phyloP scores from a whole-genome alignment of 2,797 vertebrate species.

The Acanthornis magna region DNA sequence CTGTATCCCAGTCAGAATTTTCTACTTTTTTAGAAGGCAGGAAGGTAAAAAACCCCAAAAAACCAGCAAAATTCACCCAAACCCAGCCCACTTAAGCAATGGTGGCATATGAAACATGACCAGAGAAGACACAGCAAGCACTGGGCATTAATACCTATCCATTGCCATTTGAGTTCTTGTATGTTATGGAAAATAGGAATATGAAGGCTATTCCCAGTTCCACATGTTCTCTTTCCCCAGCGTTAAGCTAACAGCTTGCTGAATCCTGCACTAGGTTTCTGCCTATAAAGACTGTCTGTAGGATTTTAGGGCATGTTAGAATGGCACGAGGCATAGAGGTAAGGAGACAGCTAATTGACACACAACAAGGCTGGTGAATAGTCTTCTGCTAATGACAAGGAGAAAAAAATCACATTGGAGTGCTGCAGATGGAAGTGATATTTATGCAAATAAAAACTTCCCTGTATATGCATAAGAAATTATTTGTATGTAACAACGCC shows the following conservation, averaged over 20 bases:
- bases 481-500: not conserved
- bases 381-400: not conserved
- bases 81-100: not conserved
- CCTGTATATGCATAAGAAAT: not conserved
- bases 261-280: not conserved
- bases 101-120: not conserved
- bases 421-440: not conserved
- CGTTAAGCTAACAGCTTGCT: not conserved
- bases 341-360: not conserved
- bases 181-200: not conserved
- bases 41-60: fast-evolving
- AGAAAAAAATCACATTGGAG: not conserved
- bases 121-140: not conserved
- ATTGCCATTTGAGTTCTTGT: not conserved
- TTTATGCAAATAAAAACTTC: not conserved
- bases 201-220: not conserved
- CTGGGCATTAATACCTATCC: not conserved
- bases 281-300: not conserved
- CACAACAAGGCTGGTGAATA: not conserved
- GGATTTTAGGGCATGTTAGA: not conserved
- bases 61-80: not conserved
- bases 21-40: not conserved
- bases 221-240: not conserved
- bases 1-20: not conserved
- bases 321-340: fast-evolving